phyloP scores from a whole-genome alignment of 2,797 vertebrate species.

The Malacoraja senta region DNA sequence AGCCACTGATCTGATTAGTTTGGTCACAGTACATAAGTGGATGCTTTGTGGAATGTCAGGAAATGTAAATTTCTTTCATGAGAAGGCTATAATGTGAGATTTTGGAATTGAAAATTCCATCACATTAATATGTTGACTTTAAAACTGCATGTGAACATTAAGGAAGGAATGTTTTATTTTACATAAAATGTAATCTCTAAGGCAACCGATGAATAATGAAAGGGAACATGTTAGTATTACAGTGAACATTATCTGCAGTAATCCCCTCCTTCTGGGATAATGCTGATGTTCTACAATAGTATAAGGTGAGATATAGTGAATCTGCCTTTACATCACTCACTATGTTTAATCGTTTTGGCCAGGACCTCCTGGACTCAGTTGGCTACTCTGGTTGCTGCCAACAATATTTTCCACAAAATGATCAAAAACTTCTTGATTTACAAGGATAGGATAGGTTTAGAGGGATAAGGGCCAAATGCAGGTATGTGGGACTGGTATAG shows the following conservation, averaged over 20 bases:
- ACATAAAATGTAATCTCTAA: background rate
- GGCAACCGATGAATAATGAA: background rate
- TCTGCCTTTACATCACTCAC: background rate
- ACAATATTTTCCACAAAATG: too few species aligned
- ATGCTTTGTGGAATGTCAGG: background rate
- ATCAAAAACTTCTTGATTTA: too few species aligned
- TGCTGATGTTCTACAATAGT: background rate
- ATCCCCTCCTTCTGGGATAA: background rate
- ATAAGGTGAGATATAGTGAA: background rate
- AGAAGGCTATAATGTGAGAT: background rate
- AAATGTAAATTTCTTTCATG: background rate
- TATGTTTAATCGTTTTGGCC: background rate
- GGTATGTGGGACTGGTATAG: too few species aligned
- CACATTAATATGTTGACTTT: background rate
- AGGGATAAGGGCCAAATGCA: too few species aligned
- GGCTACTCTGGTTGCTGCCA: too few species aligned
- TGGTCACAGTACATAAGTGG: background rate
- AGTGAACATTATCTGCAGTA: background rate
- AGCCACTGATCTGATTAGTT: background rate
- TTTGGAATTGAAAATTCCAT: background rate
- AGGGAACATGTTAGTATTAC: background rate
- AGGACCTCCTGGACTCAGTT: too few species aligned
- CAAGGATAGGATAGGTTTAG: too few species aligned
- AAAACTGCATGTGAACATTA: background rate
- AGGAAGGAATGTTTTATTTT: background rate